Evolutionary conservation across 2,797 vertebrate species (phyloP), one percentile per base, ranked within the genome.

Genomic region (Paguma larvata): DNA sequence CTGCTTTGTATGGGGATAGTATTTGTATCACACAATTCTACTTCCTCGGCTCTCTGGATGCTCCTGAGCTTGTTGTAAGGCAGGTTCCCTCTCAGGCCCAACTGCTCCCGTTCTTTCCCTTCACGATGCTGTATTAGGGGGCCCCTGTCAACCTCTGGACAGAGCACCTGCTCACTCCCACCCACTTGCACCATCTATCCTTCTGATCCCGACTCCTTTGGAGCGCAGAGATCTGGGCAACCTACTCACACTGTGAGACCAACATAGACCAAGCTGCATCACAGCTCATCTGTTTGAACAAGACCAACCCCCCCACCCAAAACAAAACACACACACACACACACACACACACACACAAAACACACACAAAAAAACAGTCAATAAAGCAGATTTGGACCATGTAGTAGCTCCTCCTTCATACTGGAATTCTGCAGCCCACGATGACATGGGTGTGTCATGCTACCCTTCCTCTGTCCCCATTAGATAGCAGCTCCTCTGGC

Each of bases 21-120:
- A 4, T 46, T 12, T 6, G 15, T 4, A 11, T 6, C 7, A 2
- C 19, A 11, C 41, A 75, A 1, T 5, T 4, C 23, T 4, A 0
- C n/a, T 30, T 62, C 59, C 51, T 87, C 34, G 48, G 86, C 27
- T 63, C 46, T 62, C 27, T 7, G 27, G 38, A 18, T 8, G 13
- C 9, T 14, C 5, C 25, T 6, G 30, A 46, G 75, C 67, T 86
- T 78, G 70, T 41, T 53, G 9, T 16, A n/a, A 21, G 9, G 32
- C 0, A 1, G 2, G 6, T 11, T 84, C 44, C 46, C 15, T 21
- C 87, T 89, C 11, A 0, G 6, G 48, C 34, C 44, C 34, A 16
- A 1, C 19, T 19, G 51, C 13, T 3, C 14, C 25, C 86, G 8
- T 9, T 30, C n/a, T 56, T 51, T 72, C 30, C 34, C 0, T 12